Percentiles rank a stretch among this genome's conserved stretches.
These are phyloP conservation scores for Ophiothrix spiculata DNA, from an alignment of 35 echinoderm and acorn worm genomes.

Conservation along the genomic window DNA sequence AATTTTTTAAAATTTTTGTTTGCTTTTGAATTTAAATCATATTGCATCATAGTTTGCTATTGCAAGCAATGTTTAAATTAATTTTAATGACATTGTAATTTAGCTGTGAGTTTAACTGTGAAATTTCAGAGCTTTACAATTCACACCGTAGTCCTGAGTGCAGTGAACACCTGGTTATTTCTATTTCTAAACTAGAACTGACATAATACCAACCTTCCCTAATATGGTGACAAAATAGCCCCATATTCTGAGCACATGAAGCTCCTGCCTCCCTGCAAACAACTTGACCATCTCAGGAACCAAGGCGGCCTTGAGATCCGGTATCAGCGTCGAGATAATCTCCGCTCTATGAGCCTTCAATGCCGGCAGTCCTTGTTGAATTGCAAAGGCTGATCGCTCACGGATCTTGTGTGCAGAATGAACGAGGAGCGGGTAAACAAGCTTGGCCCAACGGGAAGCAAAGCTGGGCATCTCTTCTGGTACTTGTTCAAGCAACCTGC, in stretches of 20 bases:
- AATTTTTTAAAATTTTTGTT: too few species aligned
- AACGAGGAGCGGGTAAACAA: constrained; percentile 60
- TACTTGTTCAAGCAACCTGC: constrained; percentile 74
- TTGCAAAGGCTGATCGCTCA: constrained; percentile 49
- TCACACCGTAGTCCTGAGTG: too few species aligned
- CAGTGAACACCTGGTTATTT: too few species aligned
- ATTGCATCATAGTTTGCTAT: too few species aligned
- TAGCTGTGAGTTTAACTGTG: too few species aligned
- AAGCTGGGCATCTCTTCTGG: constrained; percentile 66
- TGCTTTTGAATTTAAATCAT: too few species aligned
- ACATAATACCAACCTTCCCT: constrained; percentile 66
- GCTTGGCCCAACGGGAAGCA: constrained; percentile 71
- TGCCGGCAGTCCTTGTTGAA: constrained; percentile 57
- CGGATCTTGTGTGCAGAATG: constrained; percentile 87
- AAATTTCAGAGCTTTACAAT: too few species aligned
- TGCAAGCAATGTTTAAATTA: too few species aligned
- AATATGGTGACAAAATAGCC: constrained; percentile 66
- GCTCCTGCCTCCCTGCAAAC: constrained; percentile 68
- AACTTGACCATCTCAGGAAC: constrained; percentile 79
- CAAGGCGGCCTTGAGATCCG: constrained; percentile 51
- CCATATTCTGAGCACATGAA: constrained; percentile 73
- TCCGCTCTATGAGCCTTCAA: constrained; percentile 48
- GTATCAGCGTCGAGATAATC: constrained; percentile 38
- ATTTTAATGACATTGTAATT: too few species aligned
- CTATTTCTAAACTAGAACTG: too few species aligned